phyloP scores from a whole-genome alignment of 2,888 invertebrate genomes.

The Epirrhoe alternata region DNA sequence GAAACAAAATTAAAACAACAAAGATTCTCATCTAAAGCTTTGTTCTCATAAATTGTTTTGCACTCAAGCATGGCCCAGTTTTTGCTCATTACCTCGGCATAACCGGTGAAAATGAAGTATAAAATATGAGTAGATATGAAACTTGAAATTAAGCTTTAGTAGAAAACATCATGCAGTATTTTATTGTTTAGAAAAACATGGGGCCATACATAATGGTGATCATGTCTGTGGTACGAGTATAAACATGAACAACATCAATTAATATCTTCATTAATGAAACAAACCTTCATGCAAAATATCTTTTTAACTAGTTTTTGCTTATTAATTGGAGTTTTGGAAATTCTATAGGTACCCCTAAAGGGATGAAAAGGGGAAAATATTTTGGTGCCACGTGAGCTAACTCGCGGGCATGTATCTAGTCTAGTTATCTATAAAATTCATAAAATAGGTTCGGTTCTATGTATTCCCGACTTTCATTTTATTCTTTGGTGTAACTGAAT shows the following conservation, averaged over 20 bases:
- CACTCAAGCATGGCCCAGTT: constrained; percentile 49
- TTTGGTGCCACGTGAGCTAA: too few species aligned
- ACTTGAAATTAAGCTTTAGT: not conserved
- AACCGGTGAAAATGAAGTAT: constrained; percentile 30
- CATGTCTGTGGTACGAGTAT: not conserved
- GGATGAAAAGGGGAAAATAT: too few species aligned
- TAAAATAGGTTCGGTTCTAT: not conserved
- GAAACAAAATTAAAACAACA: constrained; percentile 26
- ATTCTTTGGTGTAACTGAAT: constrained; percentile 44
- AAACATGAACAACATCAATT: not conserved
- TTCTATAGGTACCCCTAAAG: too few species aligned
- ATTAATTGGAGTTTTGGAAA: too few species aligned
- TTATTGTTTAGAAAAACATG: not conserved
- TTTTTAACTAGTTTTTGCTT: too few species aligned
- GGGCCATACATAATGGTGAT: not conserved
- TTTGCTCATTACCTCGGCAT: constrained; percentile 57
- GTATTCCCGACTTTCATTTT: not conserved
- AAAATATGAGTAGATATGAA: constrained; percentile 25
- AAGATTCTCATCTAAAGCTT: constrained; percentile 35
- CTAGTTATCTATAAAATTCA: not conserved
- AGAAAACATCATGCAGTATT: not conserved
- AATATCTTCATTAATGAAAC: too few species aligned
- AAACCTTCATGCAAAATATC: too few species aligned
- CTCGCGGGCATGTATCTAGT: too few species aligned
- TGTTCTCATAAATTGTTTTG: constrained; percentile 35